phyloP scores from a whole-genome alignment of 2,113 vertebrate species.

The Salvelinus fontinalis region DNA sequence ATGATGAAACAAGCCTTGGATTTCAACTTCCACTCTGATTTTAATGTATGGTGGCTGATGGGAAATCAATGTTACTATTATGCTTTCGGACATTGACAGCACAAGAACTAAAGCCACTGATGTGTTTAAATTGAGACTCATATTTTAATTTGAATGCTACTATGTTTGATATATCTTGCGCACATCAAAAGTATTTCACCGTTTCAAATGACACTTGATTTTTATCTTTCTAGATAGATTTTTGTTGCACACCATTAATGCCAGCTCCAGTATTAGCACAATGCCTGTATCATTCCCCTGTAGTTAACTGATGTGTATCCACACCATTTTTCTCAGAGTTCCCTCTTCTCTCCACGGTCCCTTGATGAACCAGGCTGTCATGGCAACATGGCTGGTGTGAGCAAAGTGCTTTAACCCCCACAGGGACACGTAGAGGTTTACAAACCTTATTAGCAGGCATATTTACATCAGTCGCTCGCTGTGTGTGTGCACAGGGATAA shows the following conservation, averaged over 20 bases:
- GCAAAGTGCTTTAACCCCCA: slow-evolving; percentile 1
- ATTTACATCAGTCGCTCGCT: slow-evolving; percentile 14
- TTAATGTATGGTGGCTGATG: neutral
- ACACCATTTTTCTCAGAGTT: slow-evolving; percentile 18
- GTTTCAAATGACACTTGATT: too few relatives aligned
- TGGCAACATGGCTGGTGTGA: slow-evolving; percentile 14
- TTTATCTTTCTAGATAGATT: too few relatives aligned
- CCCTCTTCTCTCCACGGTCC: slow-evolving; percentile 40
- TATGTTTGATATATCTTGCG: too few relatives aligned
- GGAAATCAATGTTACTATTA: neutral
- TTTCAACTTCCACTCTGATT: neutral
- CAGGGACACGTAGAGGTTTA: slow-evolving; percentile 6
- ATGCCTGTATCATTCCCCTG: neutral
- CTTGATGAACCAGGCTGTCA: slow-evolving; percentile 31
- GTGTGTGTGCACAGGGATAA: slow-evolving; percentile 31
- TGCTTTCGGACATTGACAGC: neutral
- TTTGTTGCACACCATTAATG: neutral
- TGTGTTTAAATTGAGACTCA: too few relatives aligned
- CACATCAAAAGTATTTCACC: too few relatives aligned
- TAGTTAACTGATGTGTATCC: neutral
- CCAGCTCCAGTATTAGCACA: neutral
- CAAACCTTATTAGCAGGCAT: slow-evolving; percentile 42
- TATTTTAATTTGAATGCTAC: too few relatives aligned
- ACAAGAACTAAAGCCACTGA: too few relatives aligned
- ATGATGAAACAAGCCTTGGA: neutral